Percentiles rank a stretch among this genome's conserved stretches.
phyloP scores from a whole-genome alignment of 2,797 vertebrate genomes.

The Eremophila alpestris region DNA sequence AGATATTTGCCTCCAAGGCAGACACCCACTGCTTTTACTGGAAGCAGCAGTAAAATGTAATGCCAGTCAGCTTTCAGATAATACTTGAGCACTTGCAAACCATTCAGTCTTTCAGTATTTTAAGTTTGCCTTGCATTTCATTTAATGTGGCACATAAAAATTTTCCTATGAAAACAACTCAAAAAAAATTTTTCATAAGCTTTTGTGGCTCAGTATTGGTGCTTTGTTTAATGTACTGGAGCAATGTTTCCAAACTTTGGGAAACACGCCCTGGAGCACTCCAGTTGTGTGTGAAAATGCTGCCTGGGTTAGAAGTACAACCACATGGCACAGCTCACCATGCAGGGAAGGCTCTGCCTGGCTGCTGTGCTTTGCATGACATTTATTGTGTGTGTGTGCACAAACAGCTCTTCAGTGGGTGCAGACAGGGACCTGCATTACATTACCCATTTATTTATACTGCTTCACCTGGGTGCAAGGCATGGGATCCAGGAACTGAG shows the following conservation, averaged over 20 bases:
- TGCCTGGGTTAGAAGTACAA: constrained; percentile 24
- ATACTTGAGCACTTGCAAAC: background rate
- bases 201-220: constrained; percentile 4
- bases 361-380: background rate
- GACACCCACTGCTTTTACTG: constrained; percentile 2
- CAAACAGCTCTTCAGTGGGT: background rate
- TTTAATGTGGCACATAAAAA: constrained; percentile 3
- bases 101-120: background rate
- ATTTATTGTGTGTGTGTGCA: background rate
- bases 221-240: constrained; percentile 1
- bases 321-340: constrained; percentile 20
- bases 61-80: constrained; percentile 1
- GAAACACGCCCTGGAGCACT: background rate
- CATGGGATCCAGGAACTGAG: background rate
- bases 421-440: background rate
- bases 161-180: background rate
- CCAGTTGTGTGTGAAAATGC: constrained; percentile 19
- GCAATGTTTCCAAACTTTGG: constrained; percentile 18
- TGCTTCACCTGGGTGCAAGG: background rate
- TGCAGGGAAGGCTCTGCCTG: background rate
- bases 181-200: background rate
- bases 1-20: background rate
- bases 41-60: background rate
- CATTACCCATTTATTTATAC: background rate
- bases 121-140: background rate